Evolutionary conservation across 2,113 vertebrate genomes (phyloP).

Genomic region (Aspidoscelis tigris): DNA sequence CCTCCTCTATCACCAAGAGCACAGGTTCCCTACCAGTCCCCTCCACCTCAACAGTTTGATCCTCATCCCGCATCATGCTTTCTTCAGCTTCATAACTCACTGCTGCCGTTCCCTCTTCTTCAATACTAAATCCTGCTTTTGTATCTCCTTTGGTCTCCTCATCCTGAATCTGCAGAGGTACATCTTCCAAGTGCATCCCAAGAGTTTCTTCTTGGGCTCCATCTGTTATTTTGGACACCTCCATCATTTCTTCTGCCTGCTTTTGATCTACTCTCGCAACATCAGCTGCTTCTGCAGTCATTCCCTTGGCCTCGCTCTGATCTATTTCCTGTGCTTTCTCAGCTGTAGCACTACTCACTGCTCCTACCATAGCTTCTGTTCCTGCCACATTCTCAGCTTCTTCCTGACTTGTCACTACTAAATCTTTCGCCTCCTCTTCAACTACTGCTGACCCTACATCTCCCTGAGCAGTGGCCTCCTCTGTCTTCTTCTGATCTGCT

Average conservation of each 20-base stretch:
- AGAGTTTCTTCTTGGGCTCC: neutral
- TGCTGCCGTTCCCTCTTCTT: neutral
- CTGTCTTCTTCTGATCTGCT: neutral
- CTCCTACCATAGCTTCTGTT: neutral
- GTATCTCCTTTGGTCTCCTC: neutral
- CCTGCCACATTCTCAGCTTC: neutral
- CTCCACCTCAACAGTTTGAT: neutral
- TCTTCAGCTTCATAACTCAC: neutral
- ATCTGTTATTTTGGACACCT: neutral
- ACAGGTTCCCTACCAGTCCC: no score
- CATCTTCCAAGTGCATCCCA: neutral
- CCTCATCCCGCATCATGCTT: neutral
- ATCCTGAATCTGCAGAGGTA: neutral
- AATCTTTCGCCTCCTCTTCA: neutral
- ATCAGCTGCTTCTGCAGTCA: neutral
- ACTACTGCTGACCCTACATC: neutral
- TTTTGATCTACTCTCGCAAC: neutral
- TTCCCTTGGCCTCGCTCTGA: neutral
- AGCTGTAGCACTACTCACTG: no score
- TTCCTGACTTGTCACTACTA: neutral
- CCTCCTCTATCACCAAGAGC: no score
- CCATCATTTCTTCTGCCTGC: neutral
- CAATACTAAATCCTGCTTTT: neutral
- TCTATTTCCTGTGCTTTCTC: neutral
- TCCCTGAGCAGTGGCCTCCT: neutral